These are phyloP conservation scores for Akabosia matsudoensis DNA, from an alignment of 1,140 invertebrate species.

Conservation along the genomic window DNA sequence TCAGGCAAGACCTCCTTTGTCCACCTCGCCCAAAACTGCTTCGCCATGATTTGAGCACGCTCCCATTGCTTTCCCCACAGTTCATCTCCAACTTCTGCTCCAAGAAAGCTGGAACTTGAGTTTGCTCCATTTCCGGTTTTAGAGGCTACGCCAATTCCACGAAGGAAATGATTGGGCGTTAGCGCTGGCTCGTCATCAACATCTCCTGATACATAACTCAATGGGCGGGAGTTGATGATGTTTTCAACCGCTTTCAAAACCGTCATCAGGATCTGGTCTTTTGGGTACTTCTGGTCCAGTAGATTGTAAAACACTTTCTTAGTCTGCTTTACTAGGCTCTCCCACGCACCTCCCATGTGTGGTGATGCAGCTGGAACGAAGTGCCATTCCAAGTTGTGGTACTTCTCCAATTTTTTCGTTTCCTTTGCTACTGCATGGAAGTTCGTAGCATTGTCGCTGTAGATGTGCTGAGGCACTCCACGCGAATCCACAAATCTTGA, in stretches of 20 bases:
- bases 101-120: background rate
- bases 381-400: background rate
- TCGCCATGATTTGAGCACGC: constrained; percentile 13
- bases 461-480: background rate
- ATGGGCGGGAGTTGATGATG: constrained; percentile 46
- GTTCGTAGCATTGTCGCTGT: background rate
- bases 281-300: background rate
- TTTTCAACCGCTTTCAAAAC: constrained; percentile 43
- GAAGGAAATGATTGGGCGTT: constrained; percentile 46
- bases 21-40: constrained; percentile 25
- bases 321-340: background rate
- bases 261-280: constrained; percentile 28
- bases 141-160: background rate
- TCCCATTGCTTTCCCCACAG: background rate
- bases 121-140: background rate
- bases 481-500: constrained; percentile 24
- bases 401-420: background rate
- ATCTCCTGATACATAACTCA: constrained; percentile 40
- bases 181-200: constrained; percentile 37
- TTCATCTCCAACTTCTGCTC: background rate
- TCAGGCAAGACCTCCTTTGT: background rate
- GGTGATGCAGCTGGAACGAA: background rate
- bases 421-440: background rate
- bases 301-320: background rate
- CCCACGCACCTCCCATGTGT: constrained; percentile 12